A percentile compares a stretch with the other conserved stretches of the same genome.
These are phyloP conservation scores for Cybosia mesomella DNA, from an alignment of 2,888 invertebrate genomes.

Conservation along the genomic window DNA sequence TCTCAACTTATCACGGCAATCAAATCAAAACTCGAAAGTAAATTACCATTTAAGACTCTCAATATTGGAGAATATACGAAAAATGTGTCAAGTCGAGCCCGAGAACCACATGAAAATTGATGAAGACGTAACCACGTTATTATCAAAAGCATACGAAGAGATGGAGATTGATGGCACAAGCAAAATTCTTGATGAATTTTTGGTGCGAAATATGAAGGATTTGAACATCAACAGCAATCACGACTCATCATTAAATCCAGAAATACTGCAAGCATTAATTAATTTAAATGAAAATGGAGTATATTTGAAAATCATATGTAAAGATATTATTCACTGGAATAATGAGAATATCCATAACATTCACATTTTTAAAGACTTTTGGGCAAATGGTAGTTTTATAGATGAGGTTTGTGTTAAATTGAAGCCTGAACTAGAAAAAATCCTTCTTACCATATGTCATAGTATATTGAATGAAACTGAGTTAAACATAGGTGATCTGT, in stretches of 20 bases:
- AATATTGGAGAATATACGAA: slow-evolving; percentile 71
- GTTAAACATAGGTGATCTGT: slow-evolving; percentile 48
- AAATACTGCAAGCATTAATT: slow-evolving; percentile 71
- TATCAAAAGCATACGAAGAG: slow-evolving; percentile 61
- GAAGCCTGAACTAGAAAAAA: slow-evolving; percentile 69
- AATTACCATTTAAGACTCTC: slow-evolving; percentile 68
- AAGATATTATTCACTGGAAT: slow-evolving; percentile 67
- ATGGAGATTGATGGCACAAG: slow-evolving; percentile 42
- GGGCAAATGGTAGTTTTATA: slow-evolving; percentile 55
- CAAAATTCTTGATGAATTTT: slow-evolving; percentile 68
- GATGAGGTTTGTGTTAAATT: slow-evolving; percentile 71
- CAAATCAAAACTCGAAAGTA: slow-evolving; percentile 57
- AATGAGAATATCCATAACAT: slow-evolving; percentile 45
- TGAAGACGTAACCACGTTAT: slow-evolving; percentile 60
- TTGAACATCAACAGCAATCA: slow-evolving; percentile 58
- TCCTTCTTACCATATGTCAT: slow-evolving; percentile 58
- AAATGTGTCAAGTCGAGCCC: slow-evolving; percentile 68
- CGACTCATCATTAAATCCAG: slow-evolving; percentile 61
- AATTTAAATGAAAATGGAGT: slow-evolving; percentile 65
- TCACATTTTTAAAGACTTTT: slow-evolving; percentile 64
- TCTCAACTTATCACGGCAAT: slow-evolving; percentile 61
- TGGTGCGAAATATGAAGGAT: slow-evolving; percentile 65
- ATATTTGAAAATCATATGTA: slow-evolving; percentile 50
- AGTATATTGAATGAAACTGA: slow-evolving; percentile 52
- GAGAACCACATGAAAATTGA: slow-evolving; percentile 67